Base-by-base conservation (phyloP, 2,888 invertebrate species). In the Thalpophila matura region DNA sequence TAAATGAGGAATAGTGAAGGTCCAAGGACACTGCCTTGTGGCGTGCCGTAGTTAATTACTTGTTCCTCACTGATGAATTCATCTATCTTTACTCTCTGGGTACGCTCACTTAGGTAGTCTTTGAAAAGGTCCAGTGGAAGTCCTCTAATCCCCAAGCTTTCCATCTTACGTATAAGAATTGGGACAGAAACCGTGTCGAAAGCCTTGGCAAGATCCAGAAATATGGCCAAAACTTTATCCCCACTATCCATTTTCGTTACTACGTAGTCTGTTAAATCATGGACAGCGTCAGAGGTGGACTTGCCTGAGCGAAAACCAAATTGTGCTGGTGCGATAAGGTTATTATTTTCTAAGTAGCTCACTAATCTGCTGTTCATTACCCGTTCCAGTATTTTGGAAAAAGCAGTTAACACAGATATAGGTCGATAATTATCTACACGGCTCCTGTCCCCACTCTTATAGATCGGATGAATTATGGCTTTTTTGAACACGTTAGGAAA, bases 401-500 rank as follows among this genome's bases (percentile, higher is more conserved):
- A 6, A 0, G 57, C 45, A 9, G 65, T n/a, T n/a, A n/a, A n/a
- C n/a, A n/a, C n/a, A n/a, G n/a, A n/a, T n/a, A n/a, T n/a, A n/a
- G n/a, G n/a, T 6, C 74, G 54, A 50, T 71, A 77, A 26, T 77
- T 77, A 35, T 49, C 50, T 12, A 69, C 69, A 59, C 51, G 7
- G 45, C 35, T 47, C 50, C 53, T 64, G 9, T 62, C 43, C 22
- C 77, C 73, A 43, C 16, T 33, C 31, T 78, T 75, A 10, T 0
- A 26, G 24, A 53, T 1, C 26, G 26, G 26, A 26, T 26, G 26
- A 26, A 26, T 26, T 26, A 26, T 26, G 26, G 26, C 26, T 26
- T 26, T 26, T 26, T 26, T 26, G 26, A 26, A 26, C 26, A 26
- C 26, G 26, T 59, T 35, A 0, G 75, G 74, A 12, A 77, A 77